phyloP scores from a whole-genome alignment of 1,140 invertebrate species.

The Drosophila sulfurigaster region DNA sequence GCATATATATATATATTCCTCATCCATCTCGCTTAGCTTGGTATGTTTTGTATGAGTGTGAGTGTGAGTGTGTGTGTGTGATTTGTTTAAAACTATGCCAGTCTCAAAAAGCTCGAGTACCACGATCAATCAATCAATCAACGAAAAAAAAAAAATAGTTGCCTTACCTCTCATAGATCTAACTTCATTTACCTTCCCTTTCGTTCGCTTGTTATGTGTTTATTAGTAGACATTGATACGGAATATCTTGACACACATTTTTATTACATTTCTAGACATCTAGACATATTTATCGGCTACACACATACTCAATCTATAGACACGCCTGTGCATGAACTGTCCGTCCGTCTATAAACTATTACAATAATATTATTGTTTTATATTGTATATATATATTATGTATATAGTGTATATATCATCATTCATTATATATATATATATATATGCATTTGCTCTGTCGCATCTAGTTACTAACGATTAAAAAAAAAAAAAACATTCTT shows the following conservation, averaged over 20 bases:
- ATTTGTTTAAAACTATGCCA: constrained; percentile 82
- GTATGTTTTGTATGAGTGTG: constrained; percentile 29
- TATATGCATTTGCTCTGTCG: constrained; percentile 48
- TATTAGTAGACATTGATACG: neutral
- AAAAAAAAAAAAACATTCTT: constrained; percentile 35
- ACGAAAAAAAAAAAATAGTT: constrained; percentile 53
- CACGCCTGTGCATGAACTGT: constrained; percentile 22
- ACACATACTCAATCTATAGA: constrained; percentile 30
- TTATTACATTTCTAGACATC: neutral
- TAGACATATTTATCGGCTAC: constrained; percentile 23
- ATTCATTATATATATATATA: constrained; percentile 33
- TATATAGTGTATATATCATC: neutral
- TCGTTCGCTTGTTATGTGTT: constrained; percentile 29
- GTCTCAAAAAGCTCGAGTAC: constrained; percentile 85
- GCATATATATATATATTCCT: constrained; percentile 18
- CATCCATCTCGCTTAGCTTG: neutral
- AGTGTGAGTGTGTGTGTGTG: constrained; percentile 30
- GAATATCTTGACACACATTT: neutral
- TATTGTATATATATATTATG: constrained; percentile 18
- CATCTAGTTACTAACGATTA: constrained; percentile 42
- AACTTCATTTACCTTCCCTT: constrained; percentile 8
- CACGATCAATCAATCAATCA: constrained; percentile 55
- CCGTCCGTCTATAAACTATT: constrained; percentile 14
- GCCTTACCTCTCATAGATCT: neutral
- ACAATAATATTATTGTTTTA: constrained; percentile 37